Evolutionary conservation across 1,140 invertebrate genomes (phyloP), one percentile per base, ranked within the genome.

Genomic region (Acromyrmex echinatior): DNA sequence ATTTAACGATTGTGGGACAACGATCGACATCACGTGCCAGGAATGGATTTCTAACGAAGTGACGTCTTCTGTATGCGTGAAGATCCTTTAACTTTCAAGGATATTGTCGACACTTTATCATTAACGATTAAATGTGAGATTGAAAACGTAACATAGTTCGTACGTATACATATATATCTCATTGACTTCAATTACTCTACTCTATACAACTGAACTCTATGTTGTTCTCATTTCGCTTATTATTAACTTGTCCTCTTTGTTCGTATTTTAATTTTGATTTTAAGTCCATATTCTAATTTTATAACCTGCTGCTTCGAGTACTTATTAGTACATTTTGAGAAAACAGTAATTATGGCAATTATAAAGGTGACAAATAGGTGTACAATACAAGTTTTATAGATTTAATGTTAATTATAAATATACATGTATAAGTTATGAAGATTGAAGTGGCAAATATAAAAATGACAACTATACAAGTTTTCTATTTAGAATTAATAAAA

Each of bases 1-100:
- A 84, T 84, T 74, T 84, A 84, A 84, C 56, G 80, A 84, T 74
- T 53, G 80, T 49, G 53, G 56, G 35, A 74, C 80, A 74, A 74
- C 79, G 56, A 62, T 74, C 68, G 45, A 76, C 70, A 76, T 84
- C 80, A 21, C 56, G 35, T 49, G 80, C 12, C 56, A 25, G 68
- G 56, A 82, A 82, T 82, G 68, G 39, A 82, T 31, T 74, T 74
- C 80, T 60, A 82, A 82, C 80, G 39, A 82, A 74, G 35, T 60
- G 25, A 82, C 18, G 25, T 12, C 70, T 74, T 82, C 79, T 60
- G 31, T 39, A 14, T 71, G 16, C 21, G 21, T 35, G 49, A 45
- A 21, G 45, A n/a, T 45, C 31, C n/a, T 56, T 68, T 68, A 49
- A 56, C 25, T 45, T 39, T 56, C 51, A 73, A 56, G 51, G 65